Conservation (phyloP, 2,797 vertebrate genomes). For the Protonibea diacanthus region DNA sequence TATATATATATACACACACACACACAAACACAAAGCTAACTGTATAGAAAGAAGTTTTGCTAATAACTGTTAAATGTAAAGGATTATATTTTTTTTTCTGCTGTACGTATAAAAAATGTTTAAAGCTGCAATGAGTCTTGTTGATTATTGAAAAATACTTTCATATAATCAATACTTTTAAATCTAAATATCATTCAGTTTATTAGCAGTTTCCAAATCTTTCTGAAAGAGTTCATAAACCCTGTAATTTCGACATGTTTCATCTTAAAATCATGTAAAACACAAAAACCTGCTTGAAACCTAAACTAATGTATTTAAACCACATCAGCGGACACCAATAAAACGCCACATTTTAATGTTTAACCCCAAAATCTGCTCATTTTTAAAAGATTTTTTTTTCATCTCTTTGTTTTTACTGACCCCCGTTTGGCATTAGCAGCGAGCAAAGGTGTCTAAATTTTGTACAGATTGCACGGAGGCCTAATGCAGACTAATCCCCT, state of each 20-base stretch:
- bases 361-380: no score
- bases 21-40: not conserved
- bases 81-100: not conserved
- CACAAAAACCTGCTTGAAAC: not conserved
- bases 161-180: not conserved
- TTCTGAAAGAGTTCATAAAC: not conserved
- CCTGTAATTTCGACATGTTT: no score
- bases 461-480: conserved; percentile 2
- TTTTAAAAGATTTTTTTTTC: no score
- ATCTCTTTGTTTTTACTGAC: conserved; percentile 7
- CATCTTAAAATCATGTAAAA: not conserved
- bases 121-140: not conserved
- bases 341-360: not conserved
- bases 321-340: not conserved
- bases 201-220: not conserved
- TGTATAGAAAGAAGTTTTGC: not conserved
- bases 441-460: conserved; percentile 20
- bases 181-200: not conserved
- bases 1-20: no score
- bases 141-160: not conserved
- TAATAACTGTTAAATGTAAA: not conserved
- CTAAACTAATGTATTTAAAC: not conserved
- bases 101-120: not conserved
- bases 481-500: conserved; percentile 22
- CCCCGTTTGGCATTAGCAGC: not conserved